Base-by-base conservation (phyloP, 1,140 invertebrate species). In the Samia ricini region DNA sequence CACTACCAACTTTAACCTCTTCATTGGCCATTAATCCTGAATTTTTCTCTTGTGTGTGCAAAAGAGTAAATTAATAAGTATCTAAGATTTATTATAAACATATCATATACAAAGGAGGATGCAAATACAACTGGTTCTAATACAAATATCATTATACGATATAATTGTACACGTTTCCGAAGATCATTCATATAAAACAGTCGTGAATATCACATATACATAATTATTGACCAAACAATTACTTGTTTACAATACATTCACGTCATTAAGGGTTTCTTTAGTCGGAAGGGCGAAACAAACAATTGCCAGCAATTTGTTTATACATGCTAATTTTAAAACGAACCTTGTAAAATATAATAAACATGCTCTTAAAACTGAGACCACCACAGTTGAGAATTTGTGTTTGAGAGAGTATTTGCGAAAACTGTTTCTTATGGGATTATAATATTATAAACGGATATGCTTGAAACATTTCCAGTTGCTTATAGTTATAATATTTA, bases 291-390 rank as follows among this genome's bases (percentile, higher is more conserved):
- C 12, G 69, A 60, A 66, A 71, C 61, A 71, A 72, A 77, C 72
- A 70, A 82, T 83, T 78, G 75, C 64, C 74, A 72, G 69, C 73
- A 81, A 81, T 83, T 80, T 79, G 76, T 84, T 82, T 80, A 77
- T 69, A 67, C 65, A 81, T 77, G 82, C 79, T 85, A 86, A 88
- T 86, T 88, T 88, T 86, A 83, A 86, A 87, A 83, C 84, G 84
- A 85, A 77, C 82, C 76, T 81, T 66, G 66, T 83, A 83, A 79
- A 82, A 79, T 80, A 80, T 73, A 80, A 85, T 76, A 86, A 85
- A 85, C 84, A 84, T 85, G 83, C 81, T 66, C 68, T 48, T n/a
- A n/a, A 63, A 61, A 64, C 55, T 61, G 55, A 72, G 85, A 88
- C 85, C 85, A 88, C 85, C 84, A 60, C 74, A 65, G 74, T 85